Base-by-base conservation (phyloP, 2,113 vertebrate species). In the Rhynchomys soricoides region DNA sequence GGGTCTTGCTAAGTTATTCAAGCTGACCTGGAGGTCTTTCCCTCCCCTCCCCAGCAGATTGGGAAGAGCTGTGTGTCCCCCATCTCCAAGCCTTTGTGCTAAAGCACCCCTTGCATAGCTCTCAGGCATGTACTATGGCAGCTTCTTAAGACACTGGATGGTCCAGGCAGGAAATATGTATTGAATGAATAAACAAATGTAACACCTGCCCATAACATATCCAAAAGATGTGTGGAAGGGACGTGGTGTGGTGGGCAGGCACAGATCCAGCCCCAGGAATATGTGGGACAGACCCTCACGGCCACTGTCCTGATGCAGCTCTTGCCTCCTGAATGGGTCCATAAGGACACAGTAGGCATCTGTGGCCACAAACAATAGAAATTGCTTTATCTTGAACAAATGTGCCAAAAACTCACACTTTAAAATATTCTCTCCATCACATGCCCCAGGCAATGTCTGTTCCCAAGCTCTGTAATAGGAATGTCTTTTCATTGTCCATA, bases 231-330 rank as follows among this genome's bases (percentile, higher is more conserved):
- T 24, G 43, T 17, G 48, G 37, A 13, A 68, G 55, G 21, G 52
- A 70, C 2, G 22, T 29, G 7, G 71, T 3, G 0, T 22, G 7
- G 57, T 7, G 2, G 24, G 8, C 1, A 1, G 24, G 17, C 10
- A 59, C 16, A 43, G 75, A 9, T 90, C 29, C 40, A 66, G 11
- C 17, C 34, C 17, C 3, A 1, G 29, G 7, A 70, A 13, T 13
- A 52, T n/a, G 15, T 37, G 3, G 6, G 78, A 40, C 21, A 71
- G 31, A 62, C 19, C 4, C n/a, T 29, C 5, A 85, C 4, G 12
- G 2, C 43, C 4, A 0, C 2, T 48, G 17, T 57, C 48, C 59
- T 64, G 11, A 1, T 0, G 22, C 5, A 29, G 43, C 9, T 75
- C 48, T 40, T 16, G 15, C 24, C 40, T 57, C 52, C 52, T 68